Evolutionary conservation across 2,888 invertebrate species (phyloP).

Genomic region (Rambutsinella grinnellia): DNA sequence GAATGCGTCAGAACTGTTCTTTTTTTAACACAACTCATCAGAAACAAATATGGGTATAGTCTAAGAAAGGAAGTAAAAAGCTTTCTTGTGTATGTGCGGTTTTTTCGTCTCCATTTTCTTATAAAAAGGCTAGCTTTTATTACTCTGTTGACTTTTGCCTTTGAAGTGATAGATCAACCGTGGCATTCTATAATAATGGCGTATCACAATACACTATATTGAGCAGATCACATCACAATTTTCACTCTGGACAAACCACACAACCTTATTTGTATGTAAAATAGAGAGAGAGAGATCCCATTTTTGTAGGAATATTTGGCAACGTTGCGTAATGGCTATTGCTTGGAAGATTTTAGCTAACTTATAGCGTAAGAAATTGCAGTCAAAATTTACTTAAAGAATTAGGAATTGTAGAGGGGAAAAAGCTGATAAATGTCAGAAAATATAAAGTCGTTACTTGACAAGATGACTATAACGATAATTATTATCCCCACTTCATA

Average conservation of each 20-base stretch:
- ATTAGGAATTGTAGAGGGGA: too few species aligned
- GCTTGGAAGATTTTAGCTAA: too few species aligned
- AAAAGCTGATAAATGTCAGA: not conserved
- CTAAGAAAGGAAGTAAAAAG: not conserved
- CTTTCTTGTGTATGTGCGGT: slow-evolving; percentile 13
- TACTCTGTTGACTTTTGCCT: slow-evolving; percentile 48
- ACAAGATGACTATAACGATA: too few species aligned
- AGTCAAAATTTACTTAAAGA: too few species aligned
- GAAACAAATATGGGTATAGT: not conserved
- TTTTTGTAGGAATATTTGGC: too few species aligned
- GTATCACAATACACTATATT: too few species aligned
- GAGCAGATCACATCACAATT: too few species aligned
- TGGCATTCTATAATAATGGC: slow-evolving; percentile 23
- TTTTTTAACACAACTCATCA: slow-evolving; percentile 8
- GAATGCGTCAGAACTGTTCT: not conserved
- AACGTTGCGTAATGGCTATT: too few species aligned
- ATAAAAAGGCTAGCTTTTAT: slow-evolving; percentile 33
- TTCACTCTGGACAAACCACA: not conserved
- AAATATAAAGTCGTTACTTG: too few species aligned
- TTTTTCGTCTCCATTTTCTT: slow-evolving; percentile 11
- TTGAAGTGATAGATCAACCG: slow-evolving; percentile 48
- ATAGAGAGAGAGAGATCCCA: not conserved
- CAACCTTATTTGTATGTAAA: not conserved
- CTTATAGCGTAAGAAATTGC: too few species aligned
- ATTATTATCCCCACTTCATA: too few species aligned